A percentile compares a stretch with the other conserved stretches of the same genome.
Evolutionary conservation across 2,888 invertebrate species (phyloP).

Genomic region (Galerucella calmariensis): DNA sequence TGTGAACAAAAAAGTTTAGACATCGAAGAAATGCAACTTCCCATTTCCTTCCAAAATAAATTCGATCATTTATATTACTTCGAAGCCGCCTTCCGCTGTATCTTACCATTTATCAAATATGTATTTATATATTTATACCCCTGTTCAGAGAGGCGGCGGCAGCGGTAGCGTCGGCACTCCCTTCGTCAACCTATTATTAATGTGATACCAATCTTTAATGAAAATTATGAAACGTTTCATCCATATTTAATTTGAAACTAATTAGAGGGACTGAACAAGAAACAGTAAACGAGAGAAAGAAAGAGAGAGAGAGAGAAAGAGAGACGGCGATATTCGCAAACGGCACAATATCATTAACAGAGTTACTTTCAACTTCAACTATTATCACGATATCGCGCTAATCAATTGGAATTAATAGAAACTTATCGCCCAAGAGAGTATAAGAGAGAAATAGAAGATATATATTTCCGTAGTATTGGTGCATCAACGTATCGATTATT

Average conservation of each 20-base stretch:
- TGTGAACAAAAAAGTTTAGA: too few relatives aligned
- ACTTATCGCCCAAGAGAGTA: constrained; percentile 19
- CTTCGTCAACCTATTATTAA: constrained; percentile 58
- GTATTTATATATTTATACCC: constrained; percentile 50
- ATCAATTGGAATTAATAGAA: constrained; percentile 19
- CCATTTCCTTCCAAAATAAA: constrained; percentile 47
- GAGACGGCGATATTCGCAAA: constrained; percentile 29
- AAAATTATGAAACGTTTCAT: constrained; percentile 60
- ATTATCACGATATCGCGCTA: constrained; percentile 37
- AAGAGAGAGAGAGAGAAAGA: constrained; percentile 5
- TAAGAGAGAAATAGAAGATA: not conserved
- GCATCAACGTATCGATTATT: constrained; percentile 1
- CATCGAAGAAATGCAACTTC: not conserved
- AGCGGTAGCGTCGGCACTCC: constrained; percentile 39
- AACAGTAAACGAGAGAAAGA: constrained; percentile 17
- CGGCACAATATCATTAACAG: constrained; percentile 40
- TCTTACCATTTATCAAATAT: constrained; percentile 51
- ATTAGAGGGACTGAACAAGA: constrained; percentile 36
- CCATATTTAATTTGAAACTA: constrained; percentile 57
- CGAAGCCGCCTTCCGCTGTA: constrained; percentile 50
- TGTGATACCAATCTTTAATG: constrained; percentile 63
- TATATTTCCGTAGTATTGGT: not conserved
- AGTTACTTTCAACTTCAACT: constrained; percentile 39
- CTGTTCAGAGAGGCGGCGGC: constrained; percentile 20
- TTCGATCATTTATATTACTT: constrained; percentile 57